phyloP scores from a whole-genome alignment of 2,888 invertebrate genomes.

The Resseliella maxima region DNA sequence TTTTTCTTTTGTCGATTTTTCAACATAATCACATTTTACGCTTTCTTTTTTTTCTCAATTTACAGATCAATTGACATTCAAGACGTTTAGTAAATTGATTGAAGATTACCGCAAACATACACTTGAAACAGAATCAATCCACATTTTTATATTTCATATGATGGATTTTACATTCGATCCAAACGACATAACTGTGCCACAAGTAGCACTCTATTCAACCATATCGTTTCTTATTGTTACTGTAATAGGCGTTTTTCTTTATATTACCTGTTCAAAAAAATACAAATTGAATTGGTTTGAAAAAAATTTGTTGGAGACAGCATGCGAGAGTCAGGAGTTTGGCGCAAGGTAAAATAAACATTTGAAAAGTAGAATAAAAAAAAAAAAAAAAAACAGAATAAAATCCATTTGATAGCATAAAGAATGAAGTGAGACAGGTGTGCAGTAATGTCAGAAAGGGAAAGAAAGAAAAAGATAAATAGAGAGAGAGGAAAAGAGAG shows the following conservation, averaged over 20 bases:
- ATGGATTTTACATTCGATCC: constrained; percentile 67
- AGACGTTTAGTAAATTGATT: background rate
- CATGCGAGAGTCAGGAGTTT: constrained; percentile 66
- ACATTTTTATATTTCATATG: background rate
- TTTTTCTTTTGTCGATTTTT: background rate
- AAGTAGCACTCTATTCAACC: constrained; percentile 68
- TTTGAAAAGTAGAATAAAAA: background rate
- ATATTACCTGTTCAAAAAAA: constrained; percentile 70
- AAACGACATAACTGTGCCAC: constrained; percentile 66
- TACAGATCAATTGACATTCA: background rate
- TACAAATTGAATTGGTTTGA: constrained; percentile 73
- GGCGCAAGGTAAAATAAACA: constrained; percentile 58
- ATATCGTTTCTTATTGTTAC: constrained; percentile 69
- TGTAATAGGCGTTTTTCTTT: constrained; percentile 68
- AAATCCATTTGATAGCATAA: no score
- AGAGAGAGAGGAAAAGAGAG: no score
- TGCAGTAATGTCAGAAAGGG: background rate
- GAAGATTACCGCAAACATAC: background rate
- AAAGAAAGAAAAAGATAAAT: no score
- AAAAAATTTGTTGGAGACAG: constrained; percentile 70
- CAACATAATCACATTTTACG: background rate
- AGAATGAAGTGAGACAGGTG: no score
- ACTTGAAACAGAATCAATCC: background rate
- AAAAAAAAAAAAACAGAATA: no score
- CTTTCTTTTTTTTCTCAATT: background rate